Evolutionary conservation across 2,797 vertebrate species (phyloP), one percentile per base, ranked within the genome.

Genomic region (Carapus acus): DNA sequence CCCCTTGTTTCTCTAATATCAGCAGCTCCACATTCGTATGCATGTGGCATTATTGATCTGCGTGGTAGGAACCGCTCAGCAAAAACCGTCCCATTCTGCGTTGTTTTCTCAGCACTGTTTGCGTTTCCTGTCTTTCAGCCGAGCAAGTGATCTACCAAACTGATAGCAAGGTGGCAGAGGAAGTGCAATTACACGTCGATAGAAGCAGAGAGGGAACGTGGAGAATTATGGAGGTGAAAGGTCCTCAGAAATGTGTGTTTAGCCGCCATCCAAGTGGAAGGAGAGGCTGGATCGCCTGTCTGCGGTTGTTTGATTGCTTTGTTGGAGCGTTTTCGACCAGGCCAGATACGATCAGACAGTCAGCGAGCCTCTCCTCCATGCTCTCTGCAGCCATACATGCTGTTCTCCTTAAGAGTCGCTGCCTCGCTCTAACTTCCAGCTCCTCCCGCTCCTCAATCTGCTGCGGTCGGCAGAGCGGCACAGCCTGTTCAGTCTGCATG

Each of bases 361-460:
- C 48, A 27, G 49, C 65, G 19, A 53, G 67, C 52, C 59, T 62
- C 49, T 23, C 42, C 64, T 57, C 73, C 72, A 77, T 56, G 41
- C 72, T 44, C 14, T 58, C 65, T 71, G 38, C 58, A 61, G 52
- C 45, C 42, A n/a, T 42, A 52, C 60, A 71, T 7, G 16, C 61
- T 69, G 69, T 64, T 50, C 14, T 65, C 73, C 62, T 59, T 81
- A 62, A 61, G 73, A 83, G 81, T 79, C 75, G 74, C 82, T 83
- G 82, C 84, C 80, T 78, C 76, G 83, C 82, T 83, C 77, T 77
- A 85, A 71, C 74, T 74, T 82, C 76, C 48, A 62, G 59, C 54
- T 47, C 52, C 69, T 63, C 49, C 64, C 58, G 67, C 74, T 71
- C 75, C 75, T 58, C 81, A 83, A 77, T 84, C 74, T 73, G 69